Evolutionary conservation across 2,888 invertebrate genomes (phyloP), one percentile per base, ranked within the genome.

Genomic region (Entomobrya proxima): DNA sequence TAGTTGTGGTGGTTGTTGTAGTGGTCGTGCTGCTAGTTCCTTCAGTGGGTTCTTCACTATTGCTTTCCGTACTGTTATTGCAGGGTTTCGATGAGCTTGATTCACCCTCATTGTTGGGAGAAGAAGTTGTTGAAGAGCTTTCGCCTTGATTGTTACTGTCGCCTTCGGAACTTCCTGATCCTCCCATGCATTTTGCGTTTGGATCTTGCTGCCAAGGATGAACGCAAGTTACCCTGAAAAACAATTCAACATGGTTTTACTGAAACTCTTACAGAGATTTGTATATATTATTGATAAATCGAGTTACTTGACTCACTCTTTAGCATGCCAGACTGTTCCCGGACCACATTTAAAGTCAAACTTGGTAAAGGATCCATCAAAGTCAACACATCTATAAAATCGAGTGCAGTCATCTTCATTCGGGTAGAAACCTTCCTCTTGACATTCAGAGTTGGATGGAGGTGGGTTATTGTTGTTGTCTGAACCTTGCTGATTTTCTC

Each of bases 291-390:
- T n/a, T n/a, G n/a, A n/a, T n/a, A n/a, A n/a, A n/a, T n/a, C n/a
- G n/a, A n/a, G 21, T 21, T 58, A 35, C 6, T 69, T 37, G 18
- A 58, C 78, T 72, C 78, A 86, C 86, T 82, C 75, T 55, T 85
- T 87, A 21, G 82, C 88, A 72, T 89, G 88, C 35, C 83, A 89
- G 18, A 88, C 87, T 2, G 88, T 89, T 76, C 89, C 89, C 1
- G 87, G 88, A n/a, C 88, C 88, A 74, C 89, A 89, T 18, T 88
- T 55, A 50, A 89, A 89, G 37, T 89, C 89, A 50, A 88, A 89
- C 55, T 88, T 88, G 7, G 88, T 88, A 47, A 85, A 88, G n/a
- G 72, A 55, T 4, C 79, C 83, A 18, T 86, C 79, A 72, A 88
- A 88, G 37, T 88, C 79, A 18, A 86, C 86, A 52, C 87, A 88